These are phyloP conservation scores for Congeria kusceri DNA, from an alignment of 2,888 invertebrate genomes.

Conservation along the genomic window DNA sequence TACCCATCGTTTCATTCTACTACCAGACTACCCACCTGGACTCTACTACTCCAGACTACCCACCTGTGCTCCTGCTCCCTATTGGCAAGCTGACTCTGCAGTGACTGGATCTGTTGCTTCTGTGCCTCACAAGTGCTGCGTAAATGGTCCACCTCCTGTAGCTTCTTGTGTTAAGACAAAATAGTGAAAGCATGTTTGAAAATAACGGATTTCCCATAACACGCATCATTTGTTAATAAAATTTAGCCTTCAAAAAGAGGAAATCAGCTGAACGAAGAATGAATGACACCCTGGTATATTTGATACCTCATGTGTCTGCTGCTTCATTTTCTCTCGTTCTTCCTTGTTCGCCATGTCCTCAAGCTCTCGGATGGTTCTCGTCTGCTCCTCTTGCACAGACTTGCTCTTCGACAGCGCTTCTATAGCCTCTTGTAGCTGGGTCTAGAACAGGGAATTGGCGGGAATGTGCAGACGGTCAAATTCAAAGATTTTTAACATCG, in stretches of 20 bases:
- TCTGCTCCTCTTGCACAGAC: constrained; percentile 69
- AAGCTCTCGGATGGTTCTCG: constrained; percentile 66
- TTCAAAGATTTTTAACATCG: too few species aligned
- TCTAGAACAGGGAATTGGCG: constrained; percentile 64
- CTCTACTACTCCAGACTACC: too few species aligned
- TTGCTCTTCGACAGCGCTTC: constrained; percentile 67
- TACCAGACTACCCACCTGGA: too few species aligned
- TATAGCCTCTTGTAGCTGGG: constrained; percentile 70
- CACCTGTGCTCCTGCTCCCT: constrained; percentile 83
- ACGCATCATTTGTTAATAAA: background rate
- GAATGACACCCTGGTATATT: too few species aligned
- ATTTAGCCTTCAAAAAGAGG: too few species aligned
- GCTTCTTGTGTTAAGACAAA: constrained; percentile 70
- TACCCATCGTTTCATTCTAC: too few species aligned
- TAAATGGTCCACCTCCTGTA: constrained; percentile 81
- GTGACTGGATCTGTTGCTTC: constrained; percentile 80
- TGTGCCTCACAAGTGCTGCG: constrained; percentile 72
- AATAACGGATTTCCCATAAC: background rate
- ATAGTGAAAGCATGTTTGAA: background rate
- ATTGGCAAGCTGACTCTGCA: constrained; percentile 82
- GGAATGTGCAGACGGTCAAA: too few species aligned
- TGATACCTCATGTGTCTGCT: constrained; percentile 79
- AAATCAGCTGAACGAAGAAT: too few species aligned
- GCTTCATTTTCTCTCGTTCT: constrained; percentile 74
- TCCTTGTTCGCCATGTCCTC: constrained; percentile 74